Base-by-base conservation (phyloP, 1,140 invertebrate species). In the Chymomyza costata region DNA sequence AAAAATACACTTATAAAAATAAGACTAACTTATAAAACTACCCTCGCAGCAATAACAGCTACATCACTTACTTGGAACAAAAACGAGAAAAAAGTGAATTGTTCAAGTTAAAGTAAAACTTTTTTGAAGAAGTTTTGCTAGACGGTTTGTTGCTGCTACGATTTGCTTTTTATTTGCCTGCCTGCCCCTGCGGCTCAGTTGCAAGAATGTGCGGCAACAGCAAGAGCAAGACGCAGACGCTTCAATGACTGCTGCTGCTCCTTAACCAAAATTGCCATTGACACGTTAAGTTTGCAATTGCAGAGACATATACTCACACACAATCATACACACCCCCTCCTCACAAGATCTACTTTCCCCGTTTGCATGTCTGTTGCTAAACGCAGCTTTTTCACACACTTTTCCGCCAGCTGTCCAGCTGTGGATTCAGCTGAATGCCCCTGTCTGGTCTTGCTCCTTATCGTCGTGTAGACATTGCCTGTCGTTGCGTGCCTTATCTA, bases 271-370 rank as follows among this genome's bases (percentile, higher is more conserved):
- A 80, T 78, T 80, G 73, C 71, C 71, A 78, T 78, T 78, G 71
- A 78, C 71, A 78, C 71, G 71, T 80, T 78, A 78, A 78, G 67
- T 76, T 67, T 63, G 73, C 71, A 80, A 80, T 78, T 80, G 71
- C 65, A 55, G 54, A 62, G 15, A 31, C 30, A 39, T 40, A 18
- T 7, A 47, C 28, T 30, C 14, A 11, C 35, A 8, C 5, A 17
- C 11, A 34, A 30, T 2, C 17, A 13, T 15, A 10, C 38, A 15
- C 16, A 30, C 40, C 28, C 25, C 25, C 13, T 38, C 15, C 35
- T 11, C 13, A 28, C 48, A 40, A 25, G 21, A n/a, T n/a, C n/a
- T n/a, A n/a, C n/a, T n/a, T n/a, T n/a, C n/a, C 21, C 21, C 21
- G 37, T 70, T 51, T 55, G 43, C 47, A 47, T 68, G 61, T 76